Evolutionary conservation across 1,140 invertebrate genomes (phyloP).

Genomic region (Drosophila ogumai): DNA sequence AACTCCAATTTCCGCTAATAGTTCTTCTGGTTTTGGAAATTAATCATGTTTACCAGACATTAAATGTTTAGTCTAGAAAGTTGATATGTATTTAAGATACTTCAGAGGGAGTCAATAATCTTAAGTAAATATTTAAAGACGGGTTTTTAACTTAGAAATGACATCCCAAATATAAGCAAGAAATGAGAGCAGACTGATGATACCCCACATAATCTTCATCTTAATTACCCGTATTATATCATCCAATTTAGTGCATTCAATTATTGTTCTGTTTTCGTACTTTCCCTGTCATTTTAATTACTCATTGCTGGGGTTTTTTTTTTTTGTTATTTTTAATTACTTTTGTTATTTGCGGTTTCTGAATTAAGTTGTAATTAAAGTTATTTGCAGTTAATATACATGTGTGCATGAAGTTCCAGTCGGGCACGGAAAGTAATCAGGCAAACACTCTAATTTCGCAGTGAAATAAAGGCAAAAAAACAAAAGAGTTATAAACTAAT

Average conservation of each 20-base stretch:
- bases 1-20: not conserved
- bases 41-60: not conserved
- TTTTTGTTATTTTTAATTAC: conserved; percentile 17
- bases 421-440: conserved; percentile 15
- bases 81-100: too few species aligned
- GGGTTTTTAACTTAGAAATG: not conserved
- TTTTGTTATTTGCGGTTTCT: conserved; percentile 23
- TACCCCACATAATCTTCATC: conserved; percentile 9
- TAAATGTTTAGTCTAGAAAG: not conserved
- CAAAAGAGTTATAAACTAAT: conserved; percentile 65
- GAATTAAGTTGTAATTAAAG: conserved; percentile 47
- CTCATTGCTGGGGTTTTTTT: conserved; percentile 5
- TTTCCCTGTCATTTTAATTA: conserved; percentile 43
- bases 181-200: conserved; percentile 1
- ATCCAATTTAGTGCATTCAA: conserved; percentile 26
- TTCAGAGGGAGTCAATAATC: not conserved
- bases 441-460: conserved; percentile 31
- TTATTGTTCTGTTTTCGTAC: conserved; percentile 1
- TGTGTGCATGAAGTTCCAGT: conserved; percentile 12
- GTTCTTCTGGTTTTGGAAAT: not conserved
- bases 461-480: conserved; percentile 34
- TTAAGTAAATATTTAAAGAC: not conserved
- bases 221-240: conserved; percentile 38
- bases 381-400: conserved; percentile 28
- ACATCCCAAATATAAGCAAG: not conserved